Evolutionary conservation across 2,888 invertebrate species (phyloP), one percentile per base, ranked within the genome.

Genomic region (Copidosoma aretas): DNA sequence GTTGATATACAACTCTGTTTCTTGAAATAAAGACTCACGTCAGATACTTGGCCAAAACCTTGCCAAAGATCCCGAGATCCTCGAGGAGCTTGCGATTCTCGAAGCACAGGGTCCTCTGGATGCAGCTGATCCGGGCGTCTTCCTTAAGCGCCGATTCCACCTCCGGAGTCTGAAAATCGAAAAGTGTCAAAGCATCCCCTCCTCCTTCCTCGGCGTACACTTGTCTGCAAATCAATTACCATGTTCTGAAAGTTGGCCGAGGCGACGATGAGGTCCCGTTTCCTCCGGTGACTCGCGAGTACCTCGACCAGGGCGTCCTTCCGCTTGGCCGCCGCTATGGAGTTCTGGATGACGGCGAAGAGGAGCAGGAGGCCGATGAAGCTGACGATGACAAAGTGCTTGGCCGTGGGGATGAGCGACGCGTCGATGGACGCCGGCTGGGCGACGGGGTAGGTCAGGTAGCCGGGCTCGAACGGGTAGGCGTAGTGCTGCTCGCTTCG

Each of bases 301-400:
- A 76, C 75, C n/a, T 82, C 82, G 17, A 79, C 76, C 17, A 81
- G 51, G 14, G 78, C 76, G 21, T 81, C 80, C 59, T 81, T 82
- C 8, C 79, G 75, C 59, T 79, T 83, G 2, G 75, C 71, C 1
- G 79, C 73, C 32, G 78, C 73, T 41, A 83, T 77, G 3, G 82
- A 80, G 64, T 82, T 83, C 66, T 83, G 82, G 72, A 84, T 78
- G 17, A 84, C 74, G 3, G 83, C 82, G 66, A 84, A 82, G 4
- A 84, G 80, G 24, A 83, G 73, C 10, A 83, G 61, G 39, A 84
- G 72, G 10, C 83, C 83, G 64, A 84, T 82, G 67, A 84, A 84
- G 60, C 83, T 80, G 62, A 82, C 82, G 67, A 83, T 73, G 10
- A 81, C 74, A 46, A 83, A 78, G 62, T 82, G 82, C 68, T 81